Evolutionary conservation across 2,888 invertebrate species (phyloP).

Genomic region (Lasioglossum marginatum): DNA sequence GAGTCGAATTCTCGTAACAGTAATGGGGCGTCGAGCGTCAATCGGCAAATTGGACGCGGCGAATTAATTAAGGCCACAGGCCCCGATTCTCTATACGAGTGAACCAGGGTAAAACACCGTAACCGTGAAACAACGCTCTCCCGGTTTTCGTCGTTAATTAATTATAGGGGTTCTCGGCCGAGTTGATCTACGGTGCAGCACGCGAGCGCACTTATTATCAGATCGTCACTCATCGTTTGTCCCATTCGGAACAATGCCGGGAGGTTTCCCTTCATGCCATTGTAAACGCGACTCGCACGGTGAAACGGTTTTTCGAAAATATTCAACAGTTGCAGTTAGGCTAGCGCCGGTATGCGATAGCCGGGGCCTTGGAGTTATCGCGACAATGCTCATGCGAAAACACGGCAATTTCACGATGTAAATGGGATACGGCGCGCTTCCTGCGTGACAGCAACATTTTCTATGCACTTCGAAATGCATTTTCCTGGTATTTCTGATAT

Average conservation of each 20-base stretch:
- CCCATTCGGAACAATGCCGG: slow-evolving; percentile 32
- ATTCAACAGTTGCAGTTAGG: background rate
- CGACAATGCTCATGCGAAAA: background rate
- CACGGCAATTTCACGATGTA: background rate
- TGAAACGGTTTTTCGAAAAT: slow-evolving; percentile 21
- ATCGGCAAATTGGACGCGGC: slow-evolving; percentile 52
- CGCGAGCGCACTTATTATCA: slow-evolving; percentile 62
- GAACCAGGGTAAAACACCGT: slow-evolving; percentile 45
- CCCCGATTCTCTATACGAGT: background rate
- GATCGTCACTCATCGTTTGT: slow-evolving; percentile 52
- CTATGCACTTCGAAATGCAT: background rate
- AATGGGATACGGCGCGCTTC: background rate
- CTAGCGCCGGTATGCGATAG: background rate
- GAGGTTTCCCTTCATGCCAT: background rate
- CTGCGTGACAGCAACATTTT: background rate
- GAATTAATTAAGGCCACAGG: slow-evolving; percentile 65
- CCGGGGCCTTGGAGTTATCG: slow-evolving; percentile 2
- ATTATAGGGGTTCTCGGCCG: slow-evolving; percentile 43
- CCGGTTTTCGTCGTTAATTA: slow-evolving; percentile 6
- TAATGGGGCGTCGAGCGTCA: slow-evolving; percentile 41
- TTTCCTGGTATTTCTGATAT: background rate
- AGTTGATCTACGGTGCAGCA: slow-evolving; percentile 43
- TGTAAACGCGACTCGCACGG: background rate
- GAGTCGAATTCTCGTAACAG: slow-evolving; percentile 34
- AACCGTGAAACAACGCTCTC: slow-evolving; percentile 57